Base-by-base conservation (phyloP, 1,140 invertebrate species). In the Acromyrmex heyeri region DNA sequence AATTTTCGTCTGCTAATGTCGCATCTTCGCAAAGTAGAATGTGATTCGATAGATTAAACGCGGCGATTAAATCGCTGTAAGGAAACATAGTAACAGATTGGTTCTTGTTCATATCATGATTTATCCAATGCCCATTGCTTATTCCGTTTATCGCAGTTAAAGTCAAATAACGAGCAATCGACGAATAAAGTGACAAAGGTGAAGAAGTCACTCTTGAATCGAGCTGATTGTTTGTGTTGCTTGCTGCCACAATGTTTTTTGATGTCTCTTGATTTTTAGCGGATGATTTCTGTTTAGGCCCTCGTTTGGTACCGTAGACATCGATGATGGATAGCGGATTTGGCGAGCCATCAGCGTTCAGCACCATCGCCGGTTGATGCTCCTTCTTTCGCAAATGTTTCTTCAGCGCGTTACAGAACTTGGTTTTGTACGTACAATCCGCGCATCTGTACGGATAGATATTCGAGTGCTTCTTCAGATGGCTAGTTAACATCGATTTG, bases 401-500 rank as follows among this genome's bases (percentile, higher is more conserved):
- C 93, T 99, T 99, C 0, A 99, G 95, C 44, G 98, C 99, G 95
- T 99, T 99, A 91, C 98, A 99, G 93, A 99, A 99, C 94, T 99
- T 99, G 0, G 99, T 99, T 2, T 98, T 98, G 93, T 99, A 99
- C n/a, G 97, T 97, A 93, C 99, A 99, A 92, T 99, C 97, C 0
- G 97, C 96, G 93, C 99, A 99, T 34, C 98, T 96, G 94, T 99
- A 99, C 92, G 99, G 99, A 92, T 99, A 99, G 0, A 99, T 95
- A 86, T 98, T 99, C 0, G 99, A 99, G 94, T 99, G 99, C 0
- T 98, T 99, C 93, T 99, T 99, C 91, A 99, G 96, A 92, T 99
- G 99, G 0, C 98, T 99, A 93, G 99, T 99, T 14, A 99, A 96
- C 99, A 99, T 99, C 0, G 99, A 99, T 93, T 99, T 99, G 95